These are phyloP conservation scores for Microchirus variegatus DNA, from an alignment of 2,797 vertebrate genomes.

Conservation along the genomic window DNA sequence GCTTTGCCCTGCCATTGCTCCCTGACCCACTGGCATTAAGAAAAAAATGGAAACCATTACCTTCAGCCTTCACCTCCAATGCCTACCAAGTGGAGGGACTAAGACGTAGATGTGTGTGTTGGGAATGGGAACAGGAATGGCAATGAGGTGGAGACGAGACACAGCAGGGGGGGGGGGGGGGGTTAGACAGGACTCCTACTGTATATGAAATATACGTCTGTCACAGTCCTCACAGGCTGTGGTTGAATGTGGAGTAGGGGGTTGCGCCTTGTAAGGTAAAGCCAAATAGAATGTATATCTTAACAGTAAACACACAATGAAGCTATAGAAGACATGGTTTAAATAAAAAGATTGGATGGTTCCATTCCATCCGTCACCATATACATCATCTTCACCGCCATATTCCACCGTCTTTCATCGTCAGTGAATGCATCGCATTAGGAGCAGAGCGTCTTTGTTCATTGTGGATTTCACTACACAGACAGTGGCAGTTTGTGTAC, in stretches of 20 bases:
- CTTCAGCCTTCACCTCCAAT: conserved; percentile 63
- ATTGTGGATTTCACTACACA: no score
- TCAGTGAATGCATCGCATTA: no score
- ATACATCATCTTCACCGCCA: no score
- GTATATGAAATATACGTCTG: conserved; percentile 32
- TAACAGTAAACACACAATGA: no score
- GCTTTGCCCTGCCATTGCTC: conserved; percentile 75
- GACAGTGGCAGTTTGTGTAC: background rate
- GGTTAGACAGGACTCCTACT: conserved; percentile 21
- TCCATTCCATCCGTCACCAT: no score
- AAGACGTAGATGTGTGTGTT: conserved; percentile 12
- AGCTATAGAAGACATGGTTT: no score
- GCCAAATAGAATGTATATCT: no score
- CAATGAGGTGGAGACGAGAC: background rate
- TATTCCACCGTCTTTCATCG: no score
- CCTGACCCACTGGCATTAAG: conserved; percentile 83
- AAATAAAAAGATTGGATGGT: no score
- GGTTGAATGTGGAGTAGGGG: no score
- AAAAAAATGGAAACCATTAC: conserved; percentile 83
- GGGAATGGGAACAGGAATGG: conserved; percentile 14
- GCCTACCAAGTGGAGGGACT: conserved; percentile 33
- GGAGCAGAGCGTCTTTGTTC: no score
- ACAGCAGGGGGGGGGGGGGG: conserved; percentile 32
- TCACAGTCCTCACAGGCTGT: conserved; percentile 1
- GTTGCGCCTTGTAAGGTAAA: no score